Evolutionary conservation across 2,113 vertebrate species (phyloP).

Genomic region (Centropus bengalensis): DNA sequence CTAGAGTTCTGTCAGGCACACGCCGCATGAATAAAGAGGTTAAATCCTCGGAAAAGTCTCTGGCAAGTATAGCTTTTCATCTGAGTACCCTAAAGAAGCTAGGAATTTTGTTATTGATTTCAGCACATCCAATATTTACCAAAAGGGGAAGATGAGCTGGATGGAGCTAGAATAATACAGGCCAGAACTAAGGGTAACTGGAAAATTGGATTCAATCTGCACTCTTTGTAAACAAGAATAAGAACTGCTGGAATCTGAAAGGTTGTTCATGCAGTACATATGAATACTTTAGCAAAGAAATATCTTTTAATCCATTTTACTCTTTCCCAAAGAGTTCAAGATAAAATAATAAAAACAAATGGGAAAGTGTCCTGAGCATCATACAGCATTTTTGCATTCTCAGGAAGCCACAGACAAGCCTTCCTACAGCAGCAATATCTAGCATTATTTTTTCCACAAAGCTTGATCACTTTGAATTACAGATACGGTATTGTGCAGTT

Average conservation of each 20-base stretch:
- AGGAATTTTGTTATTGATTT: slow-evolving; percentile 1
- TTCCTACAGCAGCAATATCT: neutral
- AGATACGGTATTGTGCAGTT: neutral
- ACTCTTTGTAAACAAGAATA: neutral
- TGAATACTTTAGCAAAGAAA: neutral
- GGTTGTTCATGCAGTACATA: neutral
- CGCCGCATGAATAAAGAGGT: neutral
- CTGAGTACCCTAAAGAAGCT: neutral
- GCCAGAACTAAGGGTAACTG: neutral
- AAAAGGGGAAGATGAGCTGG: neutral
- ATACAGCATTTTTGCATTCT: neutral
- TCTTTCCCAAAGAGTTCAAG: slow-evolving; percentile 3
- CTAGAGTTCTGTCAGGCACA: neutral
- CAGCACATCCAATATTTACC: neutral
- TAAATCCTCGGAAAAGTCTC: neutral
- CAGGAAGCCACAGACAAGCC: neutral
- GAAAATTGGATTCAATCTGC: neutral
- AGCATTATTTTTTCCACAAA: neutral
- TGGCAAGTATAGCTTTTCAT: neutral
- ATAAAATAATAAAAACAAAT: neutral
- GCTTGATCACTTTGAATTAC: neutral
- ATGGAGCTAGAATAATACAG: neutral
- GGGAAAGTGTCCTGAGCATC: neutral
- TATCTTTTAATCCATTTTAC: neutral
- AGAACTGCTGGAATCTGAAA: neutral